Evolutionary conservation across 1,140 invertebrate species (phyloP).

Genomic region (Atta texana): DNA sequence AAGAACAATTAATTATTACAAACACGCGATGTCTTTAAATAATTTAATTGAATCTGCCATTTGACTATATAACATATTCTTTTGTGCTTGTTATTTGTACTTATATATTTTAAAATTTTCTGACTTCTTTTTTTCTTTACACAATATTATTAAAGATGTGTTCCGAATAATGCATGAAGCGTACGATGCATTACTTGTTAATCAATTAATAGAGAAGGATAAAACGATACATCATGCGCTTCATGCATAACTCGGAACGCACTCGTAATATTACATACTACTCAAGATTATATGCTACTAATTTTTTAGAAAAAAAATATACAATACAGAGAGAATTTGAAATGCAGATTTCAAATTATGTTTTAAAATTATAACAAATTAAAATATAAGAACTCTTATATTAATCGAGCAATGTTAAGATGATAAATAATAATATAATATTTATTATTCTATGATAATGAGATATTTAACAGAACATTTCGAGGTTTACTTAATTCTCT

Average conservation of each 20-base stretch:
- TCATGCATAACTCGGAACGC: too few species aligned
- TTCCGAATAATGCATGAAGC: too few species aligned
- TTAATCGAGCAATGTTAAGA: too few species aligned
- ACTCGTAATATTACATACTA: background rate
- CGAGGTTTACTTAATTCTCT: too few species aligned
- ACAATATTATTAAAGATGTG: background rate
- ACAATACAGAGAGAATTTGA: background rate
- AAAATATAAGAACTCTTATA: too few species aligned
- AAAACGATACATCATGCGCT: too few species aligned
- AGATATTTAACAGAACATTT: too few species aligned
- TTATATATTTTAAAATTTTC: background rate
- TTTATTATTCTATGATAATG: too few species aligned
- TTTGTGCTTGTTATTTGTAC: background rate
- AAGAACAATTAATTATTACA: slow-evolving; percentile 4
- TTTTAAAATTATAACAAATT: background rate
- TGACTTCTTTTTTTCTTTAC: background rate
- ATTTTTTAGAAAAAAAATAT: background rate
- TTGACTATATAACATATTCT: background rate
- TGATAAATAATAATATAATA: too few species aligned
- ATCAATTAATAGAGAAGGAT: too few species aligned
- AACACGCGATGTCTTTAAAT: background rate
- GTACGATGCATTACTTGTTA: too few species aligned
- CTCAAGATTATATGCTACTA: background rate
- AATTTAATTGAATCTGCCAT: background rate
- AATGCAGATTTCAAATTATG: background rate